A percentile compares a stretch with the other conserved stretches of the same genome.
phyloP scores from a whole-genome alignment of 2,797 vertebrate genomes.

The Danio tinwini region DNA sequence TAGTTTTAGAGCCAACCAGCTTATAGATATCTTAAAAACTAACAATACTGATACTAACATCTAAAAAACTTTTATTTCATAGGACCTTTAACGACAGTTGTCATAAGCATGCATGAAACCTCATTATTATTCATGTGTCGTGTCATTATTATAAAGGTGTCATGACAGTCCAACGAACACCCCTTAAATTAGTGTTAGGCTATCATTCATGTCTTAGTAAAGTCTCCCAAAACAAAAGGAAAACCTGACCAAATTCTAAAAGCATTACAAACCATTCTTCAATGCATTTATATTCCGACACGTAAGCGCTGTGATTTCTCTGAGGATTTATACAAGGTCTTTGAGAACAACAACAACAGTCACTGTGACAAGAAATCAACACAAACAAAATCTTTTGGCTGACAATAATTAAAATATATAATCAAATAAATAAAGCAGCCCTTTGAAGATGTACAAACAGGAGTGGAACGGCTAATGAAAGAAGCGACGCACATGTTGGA shows the following conservation, averaged over 20 bases:
- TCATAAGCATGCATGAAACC: no score
- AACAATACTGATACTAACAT: no score
- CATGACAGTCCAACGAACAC: no score
- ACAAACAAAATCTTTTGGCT: constrained; percentile 1
- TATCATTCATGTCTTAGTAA: not conserved
- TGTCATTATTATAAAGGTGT: no score
- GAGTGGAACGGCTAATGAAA: constrained; percentile 15
- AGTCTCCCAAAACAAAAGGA: not conserved
- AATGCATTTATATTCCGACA: constrained; percentile 11
- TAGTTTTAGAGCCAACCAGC: no score
- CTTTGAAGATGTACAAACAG: constrained; percentile 34
- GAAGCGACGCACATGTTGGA: constrained; percentile 16
- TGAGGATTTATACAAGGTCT: constrained; percentile 19
- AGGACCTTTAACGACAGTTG: no score
- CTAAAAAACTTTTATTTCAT: no score
- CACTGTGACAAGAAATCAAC: constrained; percentile 15
- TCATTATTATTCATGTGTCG: no score
- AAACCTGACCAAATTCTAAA: constrained; percentile 17
- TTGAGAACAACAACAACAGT: constrained; percentile 27
- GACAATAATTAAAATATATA: constrained; percentile 36
- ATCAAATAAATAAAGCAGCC: constrained; percentile 29
- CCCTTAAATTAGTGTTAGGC: no score
- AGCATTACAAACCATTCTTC: not conserved
- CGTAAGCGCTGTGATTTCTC: constrained; percentile 28
- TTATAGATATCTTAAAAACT: no score